phyloP scores from a whole-genome alignment of 1,140 invertebrate genomes.

The Ectropis grisescens region DNA sequence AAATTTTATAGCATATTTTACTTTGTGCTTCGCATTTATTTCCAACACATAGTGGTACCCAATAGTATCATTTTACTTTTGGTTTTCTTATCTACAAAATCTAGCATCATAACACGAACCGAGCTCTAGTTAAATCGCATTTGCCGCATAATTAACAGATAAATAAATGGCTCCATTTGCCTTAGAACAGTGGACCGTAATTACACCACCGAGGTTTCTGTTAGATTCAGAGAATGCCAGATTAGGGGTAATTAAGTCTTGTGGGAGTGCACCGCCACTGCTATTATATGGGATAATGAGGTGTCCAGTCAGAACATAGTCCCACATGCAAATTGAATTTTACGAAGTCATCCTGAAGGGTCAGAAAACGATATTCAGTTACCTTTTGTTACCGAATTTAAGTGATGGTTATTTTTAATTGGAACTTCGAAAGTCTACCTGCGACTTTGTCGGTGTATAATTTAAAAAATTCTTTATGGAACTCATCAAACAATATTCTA shows the following conservation, averaged over 20 bases:
- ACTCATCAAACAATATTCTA: not conserved
- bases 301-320: constrained; percentile 47
- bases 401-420: not conserved
- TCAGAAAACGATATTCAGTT: not conserved
- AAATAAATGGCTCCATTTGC: constrained; percentile 41
- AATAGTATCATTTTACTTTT: no score
- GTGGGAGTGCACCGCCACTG: constrained; percentile 32
- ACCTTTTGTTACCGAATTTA: not conserved
- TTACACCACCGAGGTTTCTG: constrained; percentile 30
- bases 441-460: not conserved
- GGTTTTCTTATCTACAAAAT: no score
- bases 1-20: no score
- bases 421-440: not conserved
- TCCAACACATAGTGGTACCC: no score
- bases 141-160: constrained; percentile 28
- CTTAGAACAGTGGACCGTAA: constrained; percentile 39
- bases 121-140: no score
- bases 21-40: no score
- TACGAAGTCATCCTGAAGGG: constrained; percentile 15
- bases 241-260: constrained; percentile 59
- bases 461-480: not conserved
- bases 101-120: no score
- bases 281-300: constrained; percentile 59
- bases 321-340: constrained; percentile 61
- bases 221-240: constrained; percentile 46